Base-by-base conservation (phyloP, 37 sponge, comb jelly and placozoan species). In the Aplysina aerophoba region DNA sequence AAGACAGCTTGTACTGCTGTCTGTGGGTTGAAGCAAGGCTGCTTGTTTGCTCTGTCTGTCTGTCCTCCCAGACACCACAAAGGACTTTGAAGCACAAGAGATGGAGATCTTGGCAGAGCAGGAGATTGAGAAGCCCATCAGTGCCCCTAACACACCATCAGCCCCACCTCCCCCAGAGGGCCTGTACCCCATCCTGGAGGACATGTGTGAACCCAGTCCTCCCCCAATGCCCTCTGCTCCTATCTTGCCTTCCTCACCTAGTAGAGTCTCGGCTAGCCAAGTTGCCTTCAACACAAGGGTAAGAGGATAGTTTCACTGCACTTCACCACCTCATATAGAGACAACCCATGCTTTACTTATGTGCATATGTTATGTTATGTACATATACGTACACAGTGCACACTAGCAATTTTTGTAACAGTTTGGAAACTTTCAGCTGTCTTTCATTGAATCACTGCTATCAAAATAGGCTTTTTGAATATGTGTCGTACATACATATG, bases 111-210 rank as follows among this genome's bases (percentile, higher is more conserved):
- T 44, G 50, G 50, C 50, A 44, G 50, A 44, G 50, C 50, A 44
- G 50, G 50, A 44, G 8, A 44, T 31, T 71, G 78, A 75, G n/a
- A 39, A 75, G 53, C 78, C 78, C 17, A 39, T 75, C 53, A 75
- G 78, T 75, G 78, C 78, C n/a, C 78, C 78, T 15, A 75, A 24
- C 54, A 53, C 78, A 40, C 78, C 78, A 39, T 40, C 78, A 14
- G 78, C 78, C 53, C 78, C 78, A 44, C 78, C 78, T 44, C 6
- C 38, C 12, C 78, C 78, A 14, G 78, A 75, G 21, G 78, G 78
- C 20, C 78, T 75, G 3, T 75, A 75, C 15, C 78, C 78, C 3
- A 75, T 50, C 54, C 53, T 75, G 78, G 53, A 75, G 37, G 37
- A 75, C 24, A 2, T 75, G 21, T 39, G 5, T 62, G 64, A 27